Evolutionary conservation across 2,888 invertebrate genomes (phyloP).

Genomic region (Agrochola macilenta): DNA sequence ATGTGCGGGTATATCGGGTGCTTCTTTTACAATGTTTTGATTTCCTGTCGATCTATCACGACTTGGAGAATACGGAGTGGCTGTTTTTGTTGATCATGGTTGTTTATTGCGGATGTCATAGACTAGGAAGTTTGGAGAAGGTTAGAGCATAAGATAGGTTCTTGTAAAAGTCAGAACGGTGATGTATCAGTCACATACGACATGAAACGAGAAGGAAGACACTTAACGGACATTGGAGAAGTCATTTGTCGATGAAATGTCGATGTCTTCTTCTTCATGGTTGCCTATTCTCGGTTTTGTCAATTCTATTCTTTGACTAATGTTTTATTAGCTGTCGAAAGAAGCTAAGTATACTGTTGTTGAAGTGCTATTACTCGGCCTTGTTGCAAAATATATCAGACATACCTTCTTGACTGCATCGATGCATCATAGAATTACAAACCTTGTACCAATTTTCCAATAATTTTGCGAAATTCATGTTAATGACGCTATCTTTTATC

Average conservation of each 20-base stretch:
- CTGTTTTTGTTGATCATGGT: slow-evolving; percentile 44
- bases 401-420: slow-evolving; percentile 27
- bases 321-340: too few relatives aligned
- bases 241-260: not conserved
- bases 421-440: slow-evolving; percentile 32
- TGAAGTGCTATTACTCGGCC: not conserved
- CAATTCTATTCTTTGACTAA: not conserved
- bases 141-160: not conserved
- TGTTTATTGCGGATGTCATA: slow-evolving; percentile 49
- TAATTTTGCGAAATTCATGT: slow-evolving; percentile 35
- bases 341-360: not conserved
- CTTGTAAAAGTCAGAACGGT: not conserved
- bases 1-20: slow-evolving; percentile 43
- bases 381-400: slow-evolving; percentile 16
- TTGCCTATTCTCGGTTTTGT: not conserved
- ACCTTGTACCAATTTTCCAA: slow-evolving; percentile 38
- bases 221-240: not conserved
- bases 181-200: not conserved
- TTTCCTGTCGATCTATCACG: slow-evolving; percentile 61
- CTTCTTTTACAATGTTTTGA: slow-evolving; percentile 63
- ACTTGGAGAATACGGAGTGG: slow-evolving; percentile 44
- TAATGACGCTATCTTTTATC: slow-evolving; percentile 42
- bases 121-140: not conserved
- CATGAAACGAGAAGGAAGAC: too few relatives aligned
- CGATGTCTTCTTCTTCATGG: not conserved